Conservation (phyloP, 1,140 invertebrate species). For the Zaprionus lachaisei region DNA sequence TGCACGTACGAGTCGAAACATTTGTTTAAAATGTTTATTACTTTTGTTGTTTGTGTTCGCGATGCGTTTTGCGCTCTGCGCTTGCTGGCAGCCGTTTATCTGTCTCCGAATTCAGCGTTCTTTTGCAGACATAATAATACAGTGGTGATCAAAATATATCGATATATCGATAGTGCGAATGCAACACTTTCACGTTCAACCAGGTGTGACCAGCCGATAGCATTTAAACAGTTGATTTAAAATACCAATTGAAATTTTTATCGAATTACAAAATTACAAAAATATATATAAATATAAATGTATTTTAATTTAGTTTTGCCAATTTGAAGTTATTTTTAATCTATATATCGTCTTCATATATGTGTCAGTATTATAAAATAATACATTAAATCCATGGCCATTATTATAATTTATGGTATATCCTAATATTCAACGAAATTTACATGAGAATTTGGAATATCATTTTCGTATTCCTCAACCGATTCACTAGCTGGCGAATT, state of each 20-base stretch:
- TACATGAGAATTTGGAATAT: slow-evolving; percentile 10
- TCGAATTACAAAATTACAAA: background rate
- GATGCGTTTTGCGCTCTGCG: slow-evolving; percentile 39
- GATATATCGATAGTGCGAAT: slow-evolving; percentile 10
- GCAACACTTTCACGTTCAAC: background rate
- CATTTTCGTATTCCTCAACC: slow-evolving; percentile 10
- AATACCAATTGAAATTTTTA: background rate
- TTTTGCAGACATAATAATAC: background rate
- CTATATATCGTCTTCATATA: background rate
- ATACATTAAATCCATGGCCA: background rate
- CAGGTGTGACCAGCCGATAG: background rate
- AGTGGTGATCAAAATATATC: slow-evolving; percentile 17
- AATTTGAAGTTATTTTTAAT: too few species aligned
- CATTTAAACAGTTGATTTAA: background rate
- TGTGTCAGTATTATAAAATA: background rate
- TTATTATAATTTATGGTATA: background rate
- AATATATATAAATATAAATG: background rate
- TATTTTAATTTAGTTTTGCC: background rate
- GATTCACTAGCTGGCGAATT: slow-evolving; percentile 33
- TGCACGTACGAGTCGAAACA: slow-evolving; percentile 8
- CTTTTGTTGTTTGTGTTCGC: slow-evolving; percentile 17
- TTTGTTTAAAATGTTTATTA: slow-evolving; percentile 16
- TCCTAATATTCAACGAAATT: slow-evolving; percentile 19
- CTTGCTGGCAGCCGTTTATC: slow-evolving; percentile 36
- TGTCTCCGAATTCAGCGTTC: slow-evolving; percentile 23